Evolutionary conservation across 2,888 invertebrate species (phyloP).

Genomic region (Zaprionus obscuricornis): DNA sequence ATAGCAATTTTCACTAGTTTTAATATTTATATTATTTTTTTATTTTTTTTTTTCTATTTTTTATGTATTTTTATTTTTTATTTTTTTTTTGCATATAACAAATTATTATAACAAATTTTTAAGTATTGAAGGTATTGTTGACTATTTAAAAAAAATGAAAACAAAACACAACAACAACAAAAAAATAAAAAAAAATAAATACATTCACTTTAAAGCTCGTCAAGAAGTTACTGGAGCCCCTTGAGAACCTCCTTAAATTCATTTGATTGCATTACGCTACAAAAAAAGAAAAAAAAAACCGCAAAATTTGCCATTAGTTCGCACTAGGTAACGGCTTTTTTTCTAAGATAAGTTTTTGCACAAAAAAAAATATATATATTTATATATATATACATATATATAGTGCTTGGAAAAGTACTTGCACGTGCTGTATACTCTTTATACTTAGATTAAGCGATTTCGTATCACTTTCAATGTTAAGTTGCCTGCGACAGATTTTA

Average conservation of each 20-base stretch:
- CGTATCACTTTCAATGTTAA: background rate
- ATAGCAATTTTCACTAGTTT: conserved; percentile 29
- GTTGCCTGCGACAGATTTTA: background rate
- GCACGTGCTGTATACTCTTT: conserved; percentile 32
- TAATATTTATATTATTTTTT: background rate
- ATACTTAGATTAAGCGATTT: background rate
- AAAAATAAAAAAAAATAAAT: conserved; percentile 1
- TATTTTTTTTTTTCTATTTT: background rate
- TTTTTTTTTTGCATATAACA: no score
- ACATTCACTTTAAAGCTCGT: conserved; percentile 53
- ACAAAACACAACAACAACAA: no score
- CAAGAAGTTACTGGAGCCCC: background rate
- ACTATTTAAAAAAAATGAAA: conserved; percentile 23
- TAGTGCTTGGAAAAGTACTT: background rate
- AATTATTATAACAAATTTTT: no score
- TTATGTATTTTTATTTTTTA: background rate
- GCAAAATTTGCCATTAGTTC: no score
- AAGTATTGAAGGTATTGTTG: no score
- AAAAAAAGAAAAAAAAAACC: conserved; percentile 26
- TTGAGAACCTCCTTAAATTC: conserved; percentile 3
- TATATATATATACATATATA: no score
- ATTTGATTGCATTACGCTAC: conserved; percentile 51
- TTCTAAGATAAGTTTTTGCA: conserved; percentile 24
- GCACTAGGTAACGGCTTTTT: conserved; percentile 44
- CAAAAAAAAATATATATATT: conserved; percentile 9